phyloP scores from a whole-genome alignment of 2,113 vertebrate species.

The Lasiurus cinereus region DNA sequence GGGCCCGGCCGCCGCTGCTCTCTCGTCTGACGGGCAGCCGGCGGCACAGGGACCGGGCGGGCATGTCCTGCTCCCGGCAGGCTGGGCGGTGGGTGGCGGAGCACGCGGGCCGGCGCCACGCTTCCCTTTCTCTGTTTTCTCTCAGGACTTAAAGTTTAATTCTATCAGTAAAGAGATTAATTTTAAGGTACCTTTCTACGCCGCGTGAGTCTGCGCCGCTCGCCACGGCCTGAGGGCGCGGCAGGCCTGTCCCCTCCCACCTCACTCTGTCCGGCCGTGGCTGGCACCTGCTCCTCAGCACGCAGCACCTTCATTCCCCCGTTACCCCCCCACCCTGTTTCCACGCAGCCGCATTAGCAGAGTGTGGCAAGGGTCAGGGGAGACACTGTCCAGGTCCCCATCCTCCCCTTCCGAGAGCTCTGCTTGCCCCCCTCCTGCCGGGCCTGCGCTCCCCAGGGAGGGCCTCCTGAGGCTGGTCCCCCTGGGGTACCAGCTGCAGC shows the following conservation, averaged over 20 bases:
- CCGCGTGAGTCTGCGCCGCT: slow-evolving; percentile 91
- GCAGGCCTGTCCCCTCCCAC: slow-evolving; percentile 42
- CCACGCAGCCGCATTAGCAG: slow-evolving; percentile 57
- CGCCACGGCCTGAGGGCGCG: slow-evolving; percentile 81
- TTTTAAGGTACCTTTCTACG: slow-evolving; percentile 92
- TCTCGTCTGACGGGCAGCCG: neutral
- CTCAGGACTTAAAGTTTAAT: slow-evolving; percentile 95
- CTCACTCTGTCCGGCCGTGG: slow-evolving; percentile 46
- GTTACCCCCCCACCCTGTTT: neutral
- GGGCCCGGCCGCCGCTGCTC: slow-evolving; percentile 4
- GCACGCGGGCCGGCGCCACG: slow-evolving; percentile 36
- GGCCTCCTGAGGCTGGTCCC: neutral
- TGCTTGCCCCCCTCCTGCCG: fast-evolving
- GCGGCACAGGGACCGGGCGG: slow-evolving; percentile 60
- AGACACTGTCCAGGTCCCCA: neutral
- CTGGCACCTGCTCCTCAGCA: slow-evolving; percentile 36
- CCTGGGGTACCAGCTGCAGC: neutral
- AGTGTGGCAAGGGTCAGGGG: slow-evolving; percentile 50
- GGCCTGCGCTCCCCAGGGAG: neutral
- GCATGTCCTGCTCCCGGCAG: neutral
- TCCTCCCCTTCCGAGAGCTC: fast-evolving
- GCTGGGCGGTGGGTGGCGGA: slow-evolving; percentile 40
- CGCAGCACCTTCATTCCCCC: neutral
- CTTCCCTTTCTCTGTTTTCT: slow-evolving; percentile 87
- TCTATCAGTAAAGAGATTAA: slow-evolving; percentile 91